Evolutionary conservation across 2,888 invertebrate species (phyloP).

Genomic region (Rutpela maculata): DNA sequence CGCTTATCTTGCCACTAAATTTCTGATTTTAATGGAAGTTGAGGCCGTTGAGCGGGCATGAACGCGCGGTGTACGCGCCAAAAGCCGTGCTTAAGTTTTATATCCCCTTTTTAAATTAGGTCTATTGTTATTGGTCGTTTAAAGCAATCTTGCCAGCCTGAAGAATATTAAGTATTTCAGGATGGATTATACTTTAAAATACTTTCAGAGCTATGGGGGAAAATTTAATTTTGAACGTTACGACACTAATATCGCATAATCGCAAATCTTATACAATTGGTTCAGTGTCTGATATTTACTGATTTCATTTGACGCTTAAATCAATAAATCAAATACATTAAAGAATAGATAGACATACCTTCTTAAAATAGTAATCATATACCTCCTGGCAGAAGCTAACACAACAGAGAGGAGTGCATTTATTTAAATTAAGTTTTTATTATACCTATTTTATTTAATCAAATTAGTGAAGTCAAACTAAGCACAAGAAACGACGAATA

Average conservation of each 20-base stretch:
- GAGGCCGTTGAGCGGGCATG: slow-evolving; percentile 73
- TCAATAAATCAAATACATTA: not conserved
- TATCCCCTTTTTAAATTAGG: slow-evolving; percentile 73
- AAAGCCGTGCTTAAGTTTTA: slow-evolving; percentile 72
- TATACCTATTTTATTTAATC: no score
- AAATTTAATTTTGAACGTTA: slow-evolving; percentile 64
- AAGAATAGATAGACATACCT: no score
- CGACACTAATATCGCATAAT: slow-evolving; percentile 47
- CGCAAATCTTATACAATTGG: slow-evolving; percentile 46
- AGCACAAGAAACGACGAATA: no score
- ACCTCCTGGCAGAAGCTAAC: no score
- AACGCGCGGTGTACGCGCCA: slow-evolving; percentile 66
- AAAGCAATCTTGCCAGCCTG: slow-evolving; percentile 71
- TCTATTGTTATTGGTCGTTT: slow-evolving; percentile 73
- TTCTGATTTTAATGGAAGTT: slow-evolving; percentile 78
- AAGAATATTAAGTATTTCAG: slow-evolving; percentile 69
- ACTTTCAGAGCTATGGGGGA: slow-evolving; percentile 59
- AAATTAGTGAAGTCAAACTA: no score
- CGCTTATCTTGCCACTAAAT: slow-evolving; percentile 78
- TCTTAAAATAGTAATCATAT: no score
- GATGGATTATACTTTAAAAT: slow-evolving; percentile 67
- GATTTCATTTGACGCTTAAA: not conserved
- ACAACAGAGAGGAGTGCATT: no score
- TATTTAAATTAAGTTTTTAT: no score
- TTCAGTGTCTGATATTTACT: slow-evolving; percentile 6